Percentiles rank a stretch among this genome's conserved stretches.
Evolutionary conservation across 2,888 invertebrate species (phyloP).

Genomic region (Bruchidius siliquastri): DNA sequence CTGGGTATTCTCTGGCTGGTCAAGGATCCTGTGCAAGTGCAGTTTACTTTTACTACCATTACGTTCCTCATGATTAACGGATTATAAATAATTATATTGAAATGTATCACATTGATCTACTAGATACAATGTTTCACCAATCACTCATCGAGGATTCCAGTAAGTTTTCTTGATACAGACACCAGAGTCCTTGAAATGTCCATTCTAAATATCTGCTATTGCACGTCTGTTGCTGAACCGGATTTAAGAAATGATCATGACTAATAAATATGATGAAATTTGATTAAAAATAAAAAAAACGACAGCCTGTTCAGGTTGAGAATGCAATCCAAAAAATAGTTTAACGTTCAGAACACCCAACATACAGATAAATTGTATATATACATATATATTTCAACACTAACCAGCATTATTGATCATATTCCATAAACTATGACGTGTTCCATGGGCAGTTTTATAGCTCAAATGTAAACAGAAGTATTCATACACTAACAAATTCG

Average conservation of each 20-base stretch:
- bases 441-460: background rate
- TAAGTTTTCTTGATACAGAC: background rate
- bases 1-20: too few species aligned
- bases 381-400: background rate
- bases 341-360: background rate
- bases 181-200: background rate
- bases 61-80: too few species aligned
- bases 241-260: background rate
- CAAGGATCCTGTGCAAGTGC: too few species aligned
- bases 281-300: background rate
- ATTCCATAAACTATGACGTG: background rate
- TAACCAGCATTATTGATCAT: background rate
- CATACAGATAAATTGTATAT: background rate
- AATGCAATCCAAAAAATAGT: background rate
- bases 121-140: too few species aligned
- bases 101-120: too few species aligned
- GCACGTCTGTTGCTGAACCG: background rate
- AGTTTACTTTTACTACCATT: too few species aligned
- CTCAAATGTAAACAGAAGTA: too few species aligned
- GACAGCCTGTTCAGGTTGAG: background rate
- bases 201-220: background rate
- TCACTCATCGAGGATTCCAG: background rate
- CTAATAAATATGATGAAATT: background rate
- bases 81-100: too few species aligned
- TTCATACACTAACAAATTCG: too few species aligned